Base-by-base conservation (phyloP, 2,888 invertebrate species). In the Eristalis pertinax region DNA sequence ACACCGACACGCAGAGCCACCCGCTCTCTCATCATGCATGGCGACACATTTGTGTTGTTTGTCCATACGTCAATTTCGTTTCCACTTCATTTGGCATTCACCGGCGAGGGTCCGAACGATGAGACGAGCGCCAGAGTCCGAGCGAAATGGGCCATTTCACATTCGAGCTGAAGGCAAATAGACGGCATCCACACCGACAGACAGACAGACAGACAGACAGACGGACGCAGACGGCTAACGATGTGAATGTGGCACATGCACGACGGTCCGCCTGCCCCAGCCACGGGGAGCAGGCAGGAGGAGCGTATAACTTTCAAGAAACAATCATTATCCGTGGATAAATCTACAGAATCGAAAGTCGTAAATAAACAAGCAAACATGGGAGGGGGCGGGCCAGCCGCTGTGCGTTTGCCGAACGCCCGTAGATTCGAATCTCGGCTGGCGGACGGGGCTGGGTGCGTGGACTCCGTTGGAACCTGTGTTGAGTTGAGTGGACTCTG, bases 301-400 rank as follows among this genome's bases (percentile, higher is more conserved):
- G 38, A 64, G 56, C 62, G 60, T 85, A 85, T 81, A 70, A 82
- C 77, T 85, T 77, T 69, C 76, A 69, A 70, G 74, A 78, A 64
- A 77, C 77, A 86, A 78, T 82, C 85, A 86, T 82, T 86, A 86
- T 82, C 77, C 70, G 70, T 78, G 82, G 74, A 86, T 78, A 82
- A 86, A 86, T 86, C 82, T 82, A 78, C 74, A 74, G 82, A 82
- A 86, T 86, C 85, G 82, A 86, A 82, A 78, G 77, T 86, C 85
- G 82, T 86, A 86, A 86, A 86, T 86, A 86, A 86, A 82, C 82
- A 85, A 19, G 19, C 19, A 50, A 50, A 19, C 50, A 50, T n/a
- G 81, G 73, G 74, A 56, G 26, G 2, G 7, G 32, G 4, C 0
- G 32, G 62, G 32, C n/a, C n/a, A 4, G 32, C 19, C 4, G 63